A percentile compares a stretch with the other conserved stretches of the same genome.
Evolutionary conservation across 1,140 invertebrate species (phyloP).

Genomic region (Prorops nasuta): DNA sequence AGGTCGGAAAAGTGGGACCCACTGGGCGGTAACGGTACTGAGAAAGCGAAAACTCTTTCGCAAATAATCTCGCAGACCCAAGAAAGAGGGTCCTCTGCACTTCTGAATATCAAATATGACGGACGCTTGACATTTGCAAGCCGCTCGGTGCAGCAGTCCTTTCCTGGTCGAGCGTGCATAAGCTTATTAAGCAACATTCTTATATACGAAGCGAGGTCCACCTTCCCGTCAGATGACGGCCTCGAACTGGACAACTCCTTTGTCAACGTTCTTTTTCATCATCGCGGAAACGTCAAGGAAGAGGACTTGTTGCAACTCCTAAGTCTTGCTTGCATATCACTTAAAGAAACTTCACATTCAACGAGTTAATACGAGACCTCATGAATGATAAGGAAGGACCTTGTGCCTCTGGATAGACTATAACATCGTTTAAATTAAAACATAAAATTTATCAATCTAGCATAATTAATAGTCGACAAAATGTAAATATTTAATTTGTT

Average conservation of each 20-base stretch:
- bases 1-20: slow-evolving; percentile 25
- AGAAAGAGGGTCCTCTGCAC: slow-evolving; percentile 13
- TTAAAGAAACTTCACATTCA: too few species aligned
- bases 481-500: too few species aligned
- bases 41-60: slow-evolving; percentile 46
- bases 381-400: too few species aligned
- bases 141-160: slow-evolving; percentile 26
- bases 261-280: slow-evolving; percentile 17
- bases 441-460: too few species aligned
- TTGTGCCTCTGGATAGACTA: too few species aligned
- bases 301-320: neutral
- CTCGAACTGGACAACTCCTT: slow-evolving; percentile 33
- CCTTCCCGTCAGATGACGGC: slow-evolving; percentile 19
- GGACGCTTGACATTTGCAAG: slow-evolving; percentile 48
- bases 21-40: slow-evolving; percentile 24
- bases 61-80: slow-evolving; percentile 41
- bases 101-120: slow-evolving; percentile 48
- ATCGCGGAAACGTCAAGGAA: slow-evolving; percentile 10
- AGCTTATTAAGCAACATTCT: slow-evolving; percentile 56
- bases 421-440: too few species aligned
- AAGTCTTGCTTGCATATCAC: too few species aligned
- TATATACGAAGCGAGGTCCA: slow-evolving; percentile 26
- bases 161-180: slow-evolving; percentile 48
- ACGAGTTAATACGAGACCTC: too few species aligned
- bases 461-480: too few species aligned